phyloP scores from a whole-genome alignment of 1,140 invertebrate species.

The Drosophila sulfurigaster region DNA sequence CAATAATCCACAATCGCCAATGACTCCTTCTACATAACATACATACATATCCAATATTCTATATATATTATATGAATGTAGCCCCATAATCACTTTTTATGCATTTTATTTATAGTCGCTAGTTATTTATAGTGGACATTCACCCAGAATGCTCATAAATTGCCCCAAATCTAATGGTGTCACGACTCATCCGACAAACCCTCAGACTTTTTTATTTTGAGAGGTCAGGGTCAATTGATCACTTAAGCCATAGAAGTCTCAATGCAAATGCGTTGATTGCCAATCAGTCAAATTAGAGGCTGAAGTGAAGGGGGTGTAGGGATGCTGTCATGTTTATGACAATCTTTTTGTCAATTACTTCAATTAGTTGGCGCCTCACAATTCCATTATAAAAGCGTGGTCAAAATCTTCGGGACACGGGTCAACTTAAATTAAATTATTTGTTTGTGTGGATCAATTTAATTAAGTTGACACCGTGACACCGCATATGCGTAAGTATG shows the following conservation, averaged over 20 bases:
- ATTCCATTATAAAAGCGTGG: constrained; percentile 6
- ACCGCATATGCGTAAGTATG: constrained; percentile 2
- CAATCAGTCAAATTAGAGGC: constrained; percentile 6
- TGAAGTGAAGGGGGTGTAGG: neutral
- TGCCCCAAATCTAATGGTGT: neutral
- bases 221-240: constrained; percentile 8
- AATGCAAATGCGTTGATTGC: constrained; percentile 8
- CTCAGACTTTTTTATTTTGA: neutral
- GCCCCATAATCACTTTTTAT: neutral
- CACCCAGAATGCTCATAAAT: neutral
- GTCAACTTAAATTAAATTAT: constrained; percentile 43
- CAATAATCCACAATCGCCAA: too few species aligned
- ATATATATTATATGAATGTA: too few species aligned
- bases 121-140: neutral
- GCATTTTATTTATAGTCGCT: neutral
- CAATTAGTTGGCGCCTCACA: constrained; percentile 20
- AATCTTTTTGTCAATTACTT: constrained; percentile 15
- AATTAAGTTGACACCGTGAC: constrained; percentile 8
- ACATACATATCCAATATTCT: too few species aligned
- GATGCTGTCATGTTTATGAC: neutral
- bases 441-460: constrained; percentile 26
- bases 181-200: neutral
- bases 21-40: too few species aligned
- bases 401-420: constrained; percentile 6
- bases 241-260: constrained; percentile 1